Percentiles rank a stretch among this genome's conserved stretches.
phyloP scores from a whole-genome alignment of 2,113 vertebrate species.

The Maccullochella peelii region DNA sequence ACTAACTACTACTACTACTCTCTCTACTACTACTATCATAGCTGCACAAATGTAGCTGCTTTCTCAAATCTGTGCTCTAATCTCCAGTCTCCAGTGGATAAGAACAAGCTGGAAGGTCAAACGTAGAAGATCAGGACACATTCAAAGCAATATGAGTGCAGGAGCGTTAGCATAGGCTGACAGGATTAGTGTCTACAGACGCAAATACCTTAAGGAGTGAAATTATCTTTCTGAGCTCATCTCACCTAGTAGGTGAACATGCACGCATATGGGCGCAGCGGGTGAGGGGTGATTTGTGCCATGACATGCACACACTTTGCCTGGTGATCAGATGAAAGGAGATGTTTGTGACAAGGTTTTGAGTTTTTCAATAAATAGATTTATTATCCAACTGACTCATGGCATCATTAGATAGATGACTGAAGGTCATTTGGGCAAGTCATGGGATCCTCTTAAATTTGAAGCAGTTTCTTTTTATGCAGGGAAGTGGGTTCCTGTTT shows the following conservation, averaged over 20 bases:
- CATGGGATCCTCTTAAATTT: conserved; percentile 22
- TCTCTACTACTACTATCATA: too few species aligned
- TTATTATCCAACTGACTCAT: background rate
- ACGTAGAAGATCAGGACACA: conserved; percentile 29
- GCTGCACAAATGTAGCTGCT: background rate
- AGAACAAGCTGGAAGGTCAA: conserved; percentile 26
- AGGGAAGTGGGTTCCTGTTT: conserved; percentile 3
- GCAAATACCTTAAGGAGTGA: conserved; percentile 12
- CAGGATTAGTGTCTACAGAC: conserved; percentile 36
- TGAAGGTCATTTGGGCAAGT: conserved; percentile 33
- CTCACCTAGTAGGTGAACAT: background rate
- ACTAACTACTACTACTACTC: too few species aligned
- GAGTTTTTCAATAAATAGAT: conserved; percentile 27
- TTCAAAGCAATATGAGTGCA: background rate
- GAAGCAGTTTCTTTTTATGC: background rate
- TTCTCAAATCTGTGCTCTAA: background rate
- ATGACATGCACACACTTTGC: background rate
- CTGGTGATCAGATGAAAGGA: conserved; percentile 2
- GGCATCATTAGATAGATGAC: conserved; percentile 19
- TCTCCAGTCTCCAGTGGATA: background rate
- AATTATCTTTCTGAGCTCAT: conserved; percentile 30
- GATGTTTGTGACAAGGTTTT: background rate
- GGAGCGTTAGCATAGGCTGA: conserved; percentile 17
- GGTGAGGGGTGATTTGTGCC: background rate
- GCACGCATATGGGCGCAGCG: background rate